Conservation (phyloP, 2,888 invertebrate genomes). For the Boloria selene region DNA sequence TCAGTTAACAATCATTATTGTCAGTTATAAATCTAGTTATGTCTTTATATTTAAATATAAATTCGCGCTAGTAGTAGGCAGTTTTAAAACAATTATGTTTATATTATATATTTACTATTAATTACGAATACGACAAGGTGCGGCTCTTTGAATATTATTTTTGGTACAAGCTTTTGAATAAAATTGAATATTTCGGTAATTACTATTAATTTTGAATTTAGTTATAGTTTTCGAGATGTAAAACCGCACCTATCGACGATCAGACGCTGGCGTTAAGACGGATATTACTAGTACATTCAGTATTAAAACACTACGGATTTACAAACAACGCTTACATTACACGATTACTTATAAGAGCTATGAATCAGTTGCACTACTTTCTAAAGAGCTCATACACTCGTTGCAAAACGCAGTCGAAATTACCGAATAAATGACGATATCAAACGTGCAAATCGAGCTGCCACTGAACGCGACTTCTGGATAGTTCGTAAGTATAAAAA, state of each 20-base stretch:
- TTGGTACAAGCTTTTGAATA: constrained; percentile 4
- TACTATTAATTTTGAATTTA: constrained; percentile 33
- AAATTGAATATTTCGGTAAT: neutral
- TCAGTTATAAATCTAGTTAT: constrained; percentile 82
- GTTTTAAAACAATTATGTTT: constrained; percentile 78
- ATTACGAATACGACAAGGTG: constrained; percentile 56
- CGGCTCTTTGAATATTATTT: constrained; percentile 45
- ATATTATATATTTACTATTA: constrained; percentile 64
- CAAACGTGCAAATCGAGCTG: constrained; percentile 74
- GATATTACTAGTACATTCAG: constrained; percentile 74
- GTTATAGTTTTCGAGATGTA: constrained; percentile 6
- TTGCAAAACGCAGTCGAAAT: constrained; percentile 34
- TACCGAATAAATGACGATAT: constrained; percentile 43
- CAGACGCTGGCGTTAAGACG: constrained; percentile 61
- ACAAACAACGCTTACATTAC: constrained; percentile 64
- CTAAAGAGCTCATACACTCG: constrained; percentile 38
- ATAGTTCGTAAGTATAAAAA: constrained; percentile 51
- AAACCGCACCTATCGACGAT: constrained; percentile 60
- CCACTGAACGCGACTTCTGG: constrained; percentile 45
- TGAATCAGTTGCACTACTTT: constrained; percentile 32
- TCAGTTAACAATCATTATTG: constrained; percentile 83
- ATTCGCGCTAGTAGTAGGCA: constrained; percentile 82
- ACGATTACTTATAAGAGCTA: constrained; percentile 56
- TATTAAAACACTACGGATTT: constrained; percentile 67
- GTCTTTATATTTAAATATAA: constrained; percentile 80